Base-by-base conservation (phyloP, 2,888 invertebrate species). In the Blastobasis adustella region DNA sequence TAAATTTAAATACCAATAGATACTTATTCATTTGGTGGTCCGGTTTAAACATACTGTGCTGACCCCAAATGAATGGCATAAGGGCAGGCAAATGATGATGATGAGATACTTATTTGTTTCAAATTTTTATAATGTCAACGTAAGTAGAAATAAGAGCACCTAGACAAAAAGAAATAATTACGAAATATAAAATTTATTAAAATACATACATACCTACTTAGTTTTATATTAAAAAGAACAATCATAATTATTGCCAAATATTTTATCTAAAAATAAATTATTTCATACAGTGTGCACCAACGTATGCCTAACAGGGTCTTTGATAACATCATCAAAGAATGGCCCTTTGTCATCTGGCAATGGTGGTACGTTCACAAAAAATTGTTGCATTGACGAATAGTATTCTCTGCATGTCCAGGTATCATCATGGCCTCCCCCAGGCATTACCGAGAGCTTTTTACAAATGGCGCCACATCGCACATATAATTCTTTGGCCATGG, bases 331-430 rank as follows among this genome's bases (percentile, higher is more conserved):
- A 53, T 82, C 79, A 47, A 71, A 79, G 58, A 65, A 82, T 0
- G 78, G 73, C 0, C 71, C 71, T 9, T 72, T 66, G 51, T 78
- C 76, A 8, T 68, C 61, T 3, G 82, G 75, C 43, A 82, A 57
- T 0, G 79, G 63, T 5, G 86, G 84, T 0, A 79, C 73, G 54
- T 76, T 81, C 6, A 65, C 45, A 50, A 92, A 69, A 63, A 91
- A 91, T 55, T 89, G 81, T 63, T 90, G 89, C 54, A 92, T 71
- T 1, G 86, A 82, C 37, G 89, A 76, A 67, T 92, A 94, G 66
- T 96, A 98, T 57, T 95, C 95, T 56, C 93, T 91, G 64, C 95
- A 93, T 54, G 94, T 94, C 98, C 98, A 98, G 0, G 98, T 98
- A 77, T 98, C 97, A 70, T 98, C 98, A 79, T 98, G 98, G 0